A percentile compares a stretch with the other conserved stretches of the same genome.
Conservation (phyloP, 1,140 invertebrate species). For the Anoplophora glabripennis region DNA sequence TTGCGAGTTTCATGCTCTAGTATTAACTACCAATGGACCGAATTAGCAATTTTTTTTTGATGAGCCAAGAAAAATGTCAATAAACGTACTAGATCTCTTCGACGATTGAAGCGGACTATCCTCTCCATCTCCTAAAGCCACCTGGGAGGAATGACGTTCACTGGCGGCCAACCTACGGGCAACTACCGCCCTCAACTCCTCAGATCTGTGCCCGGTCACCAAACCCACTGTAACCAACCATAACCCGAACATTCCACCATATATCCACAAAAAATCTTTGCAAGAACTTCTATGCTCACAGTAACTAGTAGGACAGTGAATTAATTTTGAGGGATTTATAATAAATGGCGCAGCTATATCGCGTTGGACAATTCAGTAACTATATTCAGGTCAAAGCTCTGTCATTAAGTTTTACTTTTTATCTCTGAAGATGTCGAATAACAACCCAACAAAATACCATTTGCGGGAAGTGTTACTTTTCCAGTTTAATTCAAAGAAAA, state of each 20-base stretch:
- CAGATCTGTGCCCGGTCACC: constrained; percentile 57
- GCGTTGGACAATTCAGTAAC: no score
- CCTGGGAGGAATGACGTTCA: constrained; percentile 56
- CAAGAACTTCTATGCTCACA: constrained; percentile 1
- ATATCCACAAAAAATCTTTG: constrained; percentile 4
- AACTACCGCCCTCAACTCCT: constrained; percentile 57
- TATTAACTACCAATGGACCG: no score
- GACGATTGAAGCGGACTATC: constrained; percentile 69
- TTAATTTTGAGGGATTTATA: no score
- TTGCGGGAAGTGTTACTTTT: no score
- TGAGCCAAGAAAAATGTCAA: background rate
- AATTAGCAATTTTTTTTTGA: no score
- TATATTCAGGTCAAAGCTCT: no score
- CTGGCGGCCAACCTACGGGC: constrained; percentile 62
- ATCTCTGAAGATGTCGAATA: no score
- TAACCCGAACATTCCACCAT: constrained; percentile 7
- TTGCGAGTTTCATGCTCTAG: no score
- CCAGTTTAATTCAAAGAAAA: no score
- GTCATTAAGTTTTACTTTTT: no score
- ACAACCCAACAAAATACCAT: no score
- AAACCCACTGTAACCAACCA: constrained; percentile 47
- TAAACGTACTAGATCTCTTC: constrained; percentile 73
- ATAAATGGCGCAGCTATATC: no score
- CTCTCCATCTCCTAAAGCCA: constrained; percentile 64
- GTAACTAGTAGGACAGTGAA: background rate